Conservation (phyloP, 2,113 vertebrate genomes). For the Carollia perspicillata region DNA sequence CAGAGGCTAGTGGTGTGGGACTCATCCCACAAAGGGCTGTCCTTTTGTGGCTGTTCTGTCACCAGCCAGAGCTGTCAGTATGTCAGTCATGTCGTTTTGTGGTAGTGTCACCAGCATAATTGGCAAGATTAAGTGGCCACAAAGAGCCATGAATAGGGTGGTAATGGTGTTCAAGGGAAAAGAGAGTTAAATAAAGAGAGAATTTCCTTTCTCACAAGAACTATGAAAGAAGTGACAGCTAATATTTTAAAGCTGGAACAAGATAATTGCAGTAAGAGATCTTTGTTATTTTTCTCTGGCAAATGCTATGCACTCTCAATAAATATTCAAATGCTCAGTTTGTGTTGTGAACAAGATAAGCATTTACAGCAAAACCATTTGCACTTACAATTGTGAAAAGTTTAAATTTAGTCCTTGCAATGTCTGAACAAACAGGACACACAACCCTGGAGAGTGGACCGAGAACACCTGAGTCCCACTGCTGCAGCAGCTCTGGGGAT, state of each 20-base stretch:
- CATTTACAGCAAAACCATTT: slow-evolving; percentile 73
- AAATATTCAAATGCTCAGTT: slow-evolving; percentile 84
- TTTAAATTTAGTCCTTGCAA: slow-evolving; percentile 71
- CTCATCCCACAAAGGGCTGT: slow-evolving; percentile 79
- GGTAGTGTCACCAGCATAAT: slow-evolving; percentile 82
- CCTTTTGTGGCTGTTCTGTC: slow-evolving; percentile 76
- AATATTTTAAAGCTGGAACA: slow-evolving; percentile 83
- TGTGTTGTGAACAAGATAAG: slow-evolving; percentile 80
- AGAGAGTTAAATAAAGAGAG: slow-evolving; percentile 81
- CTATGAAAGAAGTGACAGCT: slow-evolving; percentile 84
- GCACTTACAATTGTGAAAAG: slow-evolving; percentile 76
- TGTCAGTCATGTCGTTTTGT: slow-evolving; percentile 83
- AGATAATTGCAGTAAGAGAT: slow-evolving; percentile 82
- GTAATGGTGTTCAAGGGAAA: slow-evolving; percentile 81
- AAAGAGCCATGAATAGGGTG: slow-evolving; percentile 82
- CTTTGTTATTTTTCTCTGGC: slow-evolving; percentile 82
- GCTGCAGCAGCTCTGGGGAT: slow-evolving; percentile 60
- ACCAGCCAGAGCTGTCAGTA: slow-evolving; percentile 83
- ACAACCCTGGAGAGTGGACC: slow-evolving; percentile 64
- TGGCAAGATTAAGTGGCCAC: slow-evolving; percentile 83
- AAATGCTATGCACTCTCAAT: slow-evolving; percentile 76
- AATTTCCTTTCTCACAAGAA: slow-evolving; percentile 83
- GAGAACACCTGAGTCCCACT: slow-evolving; percentile 60
- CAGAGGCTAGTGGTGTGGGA: slow-evolving; percentile 74
- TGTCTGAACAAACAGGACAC: slow-evolving; percentile 73